Evolutionary conservation across 92 coral and sea anemone genomes (phyloP), one percentile per base, ranked within the genome.

Genomic region (Ricordea florida): DNA sequence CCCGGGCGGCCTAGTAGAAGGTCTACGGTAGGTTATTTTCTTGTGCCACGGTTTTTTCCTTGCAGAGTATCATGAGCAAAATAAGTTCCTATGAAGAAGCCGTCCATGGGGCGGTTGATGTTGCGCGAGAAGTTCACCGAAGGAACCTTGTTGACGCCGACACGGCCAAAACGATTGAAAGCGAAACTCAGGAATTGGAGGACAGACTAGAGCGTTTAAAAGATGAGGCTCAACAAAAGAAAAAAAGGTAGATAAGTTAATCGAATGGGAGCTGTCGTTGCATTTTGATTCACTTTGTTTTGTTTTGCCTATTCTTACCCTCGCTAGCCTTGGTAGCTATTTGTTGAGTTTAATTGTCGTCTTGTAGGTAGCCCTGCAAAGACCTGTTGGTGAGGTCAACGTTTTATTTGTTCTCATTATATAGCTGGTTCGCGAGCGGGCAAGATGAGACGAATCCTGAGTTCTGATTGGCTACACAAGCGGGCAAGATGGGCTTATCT

Each of bases 101-200:
- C 21, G 77, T 70, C 13, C 40, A 56, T 27, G 65, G 55, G 7
- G 77, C 77, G 10, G 77, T 70, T 14, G 77, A 70, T 51, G 77
- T 70, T 0, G 77, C 65, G 8, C 53, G 77, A 28, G 77, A 70
- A 26, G 77, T 70, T 41, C 77, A 70, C 40, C 31, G 77, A 16
- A 55, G 77, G 31, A 55, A 70, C 56, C 77, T 70, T 10, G 77
- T 70, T 4, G 56, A 63, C 1, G 77, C 53, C 10, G 77, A 70
- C 26, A 53, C 77, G 17, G 77, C 64, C 10, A 15, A 41, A 31
- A 70, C 64, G 13, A 70, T 70, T 52, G 9, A 42, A 27, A 34
- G 42, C 13, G 65, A 70, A 40, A 70, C 77, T n/a, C 51, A 53
- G 38, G 64, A 58, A 15, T 65, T 70, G 1, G 77, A 70, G 14